Conservation (phyloP, 1,140 invertebrate species). For the Notospermus geniculatus region DNA sequence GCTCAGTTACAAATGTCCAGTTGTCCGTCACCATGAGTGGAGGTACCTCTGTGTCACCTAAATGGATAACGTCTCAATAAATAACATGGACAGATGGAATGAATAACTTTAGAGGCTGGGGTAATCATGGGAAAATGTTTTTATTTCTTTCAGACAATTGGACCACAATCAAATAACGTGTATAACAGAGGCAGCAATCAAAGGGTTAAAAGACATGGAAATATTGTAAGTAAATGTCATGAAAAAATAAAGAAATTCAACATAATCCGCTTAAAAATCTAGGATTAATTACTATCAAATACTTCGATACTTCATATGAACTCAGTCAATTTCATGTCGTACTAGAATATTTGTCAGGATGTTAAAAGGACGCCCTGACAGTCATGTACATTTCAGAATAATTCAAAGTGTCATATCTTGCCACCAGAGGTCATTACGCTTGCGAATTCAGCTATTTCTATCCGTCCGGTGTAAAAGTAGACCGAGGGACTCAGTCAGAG, state of each 20-base stretch:
- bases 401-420: not conserved
- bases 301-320: not conserved
- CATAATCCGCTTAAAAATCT: not conserved
- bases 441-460: too few relatives aligned
- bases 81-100: too few relatives aligned
- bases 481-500: too few relatives aligned
- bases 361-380: conserved; percentile 4
- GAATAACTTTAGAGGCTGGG: too few relatives aligned
- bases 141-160: conserved; percentile 69
- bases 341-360: conserved; percentile 8
- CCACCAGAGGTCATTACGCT: too few relatives aligned
- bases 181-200: conserved; percentile 82
- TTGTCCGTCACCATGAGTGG: too few relatives aligned
- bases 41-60: too few relatives aligned
- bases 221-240: conserved; percentile 90
- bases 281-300: not conserved
- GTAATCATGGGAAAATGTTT: too few relatives aligned
- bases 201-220: conserved; percentile 79
- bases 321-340: not conserved
- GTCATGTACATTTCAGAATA: conserved; percentile 8
- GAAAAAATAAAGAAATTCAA: not conserved
- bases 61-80: too few relatives aligned
- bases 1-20: not conserved
- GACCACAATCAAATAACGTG: conserved; percentile 94
- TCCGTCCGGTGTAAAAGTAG: too few relatives aligned